Evolutionary conservation across 53 echinoderm and acorn worm genomes (phyloP), one percentile per base, ranked within the genome.

Genomic region (Arbacia lixula): DNA sequence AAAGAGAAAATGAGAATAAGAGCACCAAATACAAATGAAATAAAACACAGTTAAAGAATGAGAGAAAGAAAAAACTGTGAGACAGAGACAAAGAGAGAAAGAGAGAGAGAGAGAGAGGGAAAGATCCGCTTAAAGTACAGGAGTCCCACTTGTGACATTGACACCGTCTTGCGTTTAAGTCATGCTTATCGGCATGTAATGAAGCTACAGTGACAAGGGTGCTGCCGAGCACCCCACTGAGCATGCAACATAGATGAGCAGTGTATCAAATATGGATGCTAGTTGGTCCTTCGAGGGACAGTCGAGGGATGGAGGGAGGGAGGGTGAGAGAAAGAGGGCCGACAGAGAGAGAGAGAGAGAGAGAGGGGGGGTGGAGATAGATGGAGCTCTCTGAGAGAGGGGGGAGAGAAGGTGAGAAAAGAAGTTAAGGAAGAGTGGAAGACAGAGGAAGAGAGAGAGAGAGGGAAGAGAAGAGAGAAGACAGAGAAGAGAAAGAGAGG

Each of bases 221-320:
- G 46, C 42, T 42, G 35, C 63, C 11, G 62, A 9, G 64, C 64
- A 53, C 77, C 81, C 64, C 62, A 63, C 35, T 25, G 31, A 42
- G 1, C 82, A 81, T 81, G 82, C 82, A 81, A 81, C 42, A 81
- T 81, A 63, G 64, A 81, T 81, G 82, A 81, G 61, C 63, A 64
- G 60, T 19, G 63, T 64, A 81, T 81, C 82, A 81, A 81, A 81
- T 81, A 81, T 81, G 82, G 64, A 81, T 81, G 82, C 57, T 29
- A 34, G 82, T 40, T 43, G 49, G 39, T 63, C 42, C 64, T 32
- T 6, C 82, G n/a, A 25, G 28, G 75, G 75, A 34, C 24, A 55
- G 9, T 37, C 55, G 38, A 37, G 60, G 77, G 40, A n/a, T n/a
- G 58, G 38, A 77, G 58, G 58, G 40, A 34, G 2, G 34, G 55